Evolutionary conservation across 2,113 vertebrate species (phyloP).

Genomic region (Pseudolaguvia tuberculata): DNA sequence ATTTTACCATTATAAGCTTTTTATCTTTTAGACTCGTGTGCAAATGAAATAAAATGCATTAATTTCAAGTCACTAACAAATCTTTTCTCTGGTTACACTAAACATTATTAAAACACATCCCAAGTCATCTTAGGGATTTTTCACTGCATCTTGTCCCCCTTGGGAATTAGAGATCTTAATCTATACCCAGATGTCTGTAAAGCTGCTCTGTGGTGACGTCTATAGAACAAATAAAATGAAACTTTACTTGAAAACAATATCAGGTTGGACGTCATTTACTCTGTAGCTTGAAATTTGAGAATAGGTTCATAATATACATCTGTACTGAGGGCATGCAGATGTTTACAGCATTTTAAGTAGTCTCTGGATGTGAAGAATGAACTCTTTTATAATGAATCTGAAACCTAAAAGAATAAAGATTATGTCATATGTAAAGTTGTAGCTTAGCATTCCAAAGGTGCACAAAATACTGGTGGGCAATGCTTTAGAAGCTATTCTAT

Average conservation of each 20-base stretch:
- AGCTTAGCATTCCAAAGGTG: neutral
- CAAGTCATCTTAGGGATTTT: neutral
- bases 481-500: too few species aligned
- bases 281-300: neutral
- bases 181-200: neutral
- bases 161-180: neutral
- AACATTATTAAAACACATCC: neutral
- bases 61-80: neutral
- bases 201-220: neutral
- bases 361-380: neutral
- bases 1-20: neutral
- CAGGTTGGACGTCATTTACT: neutral
- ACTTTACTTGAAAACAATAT: neutral
- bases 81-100: neutral
- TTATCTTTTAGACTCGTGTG: too few species aligned
- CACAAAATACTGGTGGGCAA: conserved; percentile 1
- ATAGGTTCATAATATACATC: neutral
- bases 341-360: neutral
- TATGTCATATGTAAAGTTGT: neutral
- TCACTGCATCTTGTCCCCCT: too few species aligned
- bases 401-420: neutral
- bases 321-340: neutral
- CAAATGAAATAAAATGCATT: neutral
- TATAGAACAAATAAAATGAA: neutral
- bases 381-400: neutral